phyloP scores from a whole-genome alignment of 2,797 vertebrate genomes.

The Prunella strophiata region DNA sequence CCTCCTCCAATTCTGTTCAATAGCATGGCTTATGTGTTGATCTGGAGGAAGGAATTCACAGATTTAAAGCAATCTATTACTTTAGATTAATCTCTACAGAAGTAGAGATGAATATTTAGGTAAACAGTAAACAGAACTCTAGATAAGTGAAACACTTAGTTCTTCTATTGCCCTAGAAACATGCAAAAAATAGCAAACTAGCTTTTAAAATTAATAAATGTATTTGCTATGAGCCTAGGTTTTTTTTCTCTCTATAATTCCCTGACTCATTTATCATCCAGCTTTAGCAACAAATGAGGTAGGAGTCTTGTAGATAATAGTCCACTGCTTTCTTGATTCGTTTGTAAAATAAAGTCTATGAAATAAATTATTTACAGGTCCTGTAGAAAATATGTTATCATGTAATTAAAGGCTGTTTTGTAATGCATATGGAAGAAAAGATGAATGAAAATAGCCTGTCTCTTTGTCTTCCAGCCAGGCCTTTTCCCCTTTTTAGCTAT shows the following conservation, averaged over 20 bases:
- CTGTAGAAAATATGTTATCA: slow-evolving; percentile 10
- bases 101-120: neutral
- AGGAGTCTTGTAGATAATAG: slow-evolving; percentile 13
- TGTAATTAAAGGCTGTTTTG: slow-evolving; percentile 43
- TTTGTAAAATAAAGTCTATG: neutral
- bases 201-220: slow-evolving; percentile 17
- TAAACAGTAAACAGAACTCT: neutral
- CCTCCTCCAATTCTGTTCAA: neutral
- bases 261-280: slow-evolving; percentile 1
- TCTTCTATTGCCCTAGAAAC: neutral
- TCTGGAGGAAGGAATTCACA: neutral
- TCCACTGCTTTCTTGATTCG: neutral
- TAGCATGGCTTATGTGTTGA: neutral
- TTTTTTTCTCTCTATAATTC: neutral
- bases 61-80: neutral
- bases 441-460: neutral
- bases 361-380: slow-evolving; percentile 28
- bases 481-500: neutral
- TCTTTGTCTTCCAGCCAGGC: neutral
- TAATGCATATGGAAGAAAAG: neutral
- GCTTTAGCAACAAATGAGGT: slow-evolving; percentile 21
- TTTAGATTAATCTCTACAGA: neutral
- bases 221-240: neutral
- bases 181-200: neutral
- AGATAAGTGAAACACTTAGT: neutral